These are phyloP conservation scores for Tragelaphus oryx DNA, from an alignment of 2,797 vertebrate species.

Conservation along the genomic window DNA sequence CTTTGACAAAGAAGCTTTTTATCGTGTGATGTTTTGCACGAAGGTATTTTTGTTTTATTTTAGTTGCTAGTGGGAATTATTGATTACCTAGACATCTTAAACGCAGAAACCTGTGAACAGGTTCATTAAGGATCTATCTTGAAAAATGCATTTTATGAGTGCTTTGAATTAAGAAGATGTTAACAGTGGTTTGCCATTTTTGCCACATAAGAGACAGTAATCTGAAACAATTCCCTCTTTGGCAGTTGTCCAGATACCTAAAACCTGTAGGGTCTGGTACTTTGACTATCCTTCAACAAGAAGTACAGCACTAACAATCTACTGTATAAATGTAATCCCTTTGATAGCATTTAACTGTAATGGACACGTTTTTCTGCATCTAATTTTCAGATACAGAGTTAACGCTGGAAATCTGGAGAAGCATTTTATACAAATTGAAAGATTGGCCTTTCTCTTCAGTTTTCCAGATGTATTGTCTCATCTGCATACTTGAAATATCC, in stretches of 20 bases:
- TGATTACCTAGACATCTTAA: conserved; percentile 70
- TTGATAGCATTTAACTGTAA: conserved; percentile 55
- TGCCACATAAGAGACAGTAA: conserved; percentile 24
- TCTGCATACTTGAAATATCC: conserved; percentile 64
- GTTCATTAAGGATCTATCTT: conserved; percentile 69
- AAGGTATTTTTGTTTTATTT: conserved; percentile 69
- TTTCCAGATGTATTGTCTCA: conserved; percentile 80
- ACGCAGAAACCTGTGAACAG: conserved; percentile 69
- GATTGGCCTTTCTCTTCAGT: conserved; percentile 66
- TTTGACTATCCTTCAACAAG: conserved; percentile 14
- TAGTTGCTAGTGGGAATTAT: conserved; percentile 74
- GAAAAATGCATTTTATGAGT: conserved; percentile 59
- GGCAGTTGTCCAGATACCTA: conserved; percentile 37
- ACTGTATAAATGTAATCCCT: conserved; percentile 7
- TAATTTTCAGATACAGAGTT: conserved; percentile 69
- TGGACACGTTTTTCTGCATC: conserved; percentile 69
- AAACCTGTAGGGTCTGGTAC: conserved; percentile 47
- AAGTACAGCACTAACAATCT: background rate
- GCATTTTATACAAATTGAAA: conserved; percentile 66
- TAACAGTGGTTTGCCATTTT: background rate
- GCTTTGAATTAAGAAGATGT: conserved; percentile 64
- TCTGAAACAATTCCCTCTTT: conserved; percentile 52
- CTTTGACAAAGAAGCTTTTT: background rate
- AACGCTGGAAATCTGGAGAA: conserved; percentile 69
- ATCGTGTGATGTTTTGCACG: background rate